Base-by-base conservation (phyloP, 1,140 invertebrate species). In the Drosophila triauraria region DNA sequence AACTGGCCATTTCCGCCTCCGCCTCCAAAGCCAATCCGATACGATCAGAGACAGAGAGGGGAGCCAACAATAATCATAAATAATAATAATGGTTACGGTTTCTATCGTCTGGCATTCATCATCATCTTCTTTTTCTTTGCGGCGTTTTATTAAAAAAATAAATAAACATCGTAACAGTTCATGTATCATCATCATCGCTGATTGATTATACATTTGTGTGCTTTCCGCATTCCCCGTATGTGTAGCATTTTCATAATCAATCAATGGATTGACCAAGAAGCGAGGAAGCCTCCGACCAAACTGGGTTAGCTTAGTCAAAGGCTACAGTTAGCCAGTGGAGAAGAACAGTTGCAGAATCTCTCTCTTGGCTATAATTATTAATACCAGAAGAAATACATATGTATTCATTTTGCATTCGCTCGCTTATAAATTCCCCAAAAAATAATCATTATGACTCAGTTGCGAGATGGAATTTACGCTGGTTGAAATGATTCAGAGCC, bases 141-240 rank as follows among this genome's bases (percentile, higher is more conserved):
- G 53, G 80, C 60, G 78, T 80, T 80, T 80, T 65, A 64, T 76
- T 71, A 47, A 71, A 68, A 70, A 76, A 70, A 83, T 80, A 83
- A 77, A 84, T 84, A 80, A 77, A 71, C 61, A 84, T 62, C 75
- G 69, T 72, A 75, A 78, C 80, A 65, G 80, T 83, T 76, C 51
- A 80, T 68, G 50, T 61, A 67, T 76, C 35, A 67, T 68, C 65
- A 65, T 61, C 60, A 64, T 75, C 20, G 20, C 27, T 30, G 27
- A 30, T 30, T 74, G 61, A 75, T 78, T 78, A 63, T 56, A 56
- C 56, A 20, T 20, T 20, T 20, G 70, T 54, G 38, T 51, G 70
- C 70, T 47, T 53, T 78, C 65, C 51, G 56, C 69, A 60, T 74
- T 69, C 65, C 51, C 65, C 51, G 38, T 70, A 60, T 74, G 77